These are phyloP conservation scores for Helobdella robusta DNA, from an alignment of 2,888 invertebrate genomes.

Conservation along the genomic window DNA sequence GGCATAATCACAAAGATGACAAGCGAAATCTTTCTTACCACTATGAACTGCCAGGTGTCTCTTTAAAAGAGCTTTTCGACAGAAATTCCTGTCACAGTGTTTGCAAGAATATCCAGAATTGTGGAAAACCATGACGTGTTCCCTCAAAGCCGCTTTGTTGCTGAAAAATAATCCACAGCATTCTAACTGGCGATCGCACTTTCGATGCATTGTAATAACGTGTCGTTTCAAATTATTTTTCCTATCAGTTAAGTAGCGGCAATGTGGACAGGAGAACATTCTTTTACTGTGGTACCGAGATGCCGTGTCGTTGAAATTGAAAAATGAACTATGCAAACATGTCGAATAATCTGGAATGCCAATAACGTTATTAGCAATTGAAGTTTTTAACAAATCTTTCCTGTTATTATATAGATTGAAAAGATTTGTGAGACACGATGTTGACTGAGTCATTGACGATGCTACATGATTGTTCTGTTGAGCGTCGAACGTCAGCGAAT, in stretches of 20 bases:
- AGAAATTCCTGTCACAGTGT: slow-evolving; percentile 48
- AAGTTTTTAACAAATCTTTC: too few relatives aligned
- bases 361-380: too few relatives aligned
- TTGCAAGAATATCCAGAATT: slow-evolving; percentile 48
- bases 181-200: slow-evolving; percentile 41
- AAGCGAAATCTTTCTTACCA: slow-evolving; percentile 49
- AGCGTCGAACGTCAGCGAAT: too few relatives aligned
- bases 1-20: slow-evolving; percentile 48
- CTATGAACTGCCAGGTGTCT: slow-evolving; percentile 51
- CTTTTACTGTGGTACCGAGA: slow-evolving; percentile 29
- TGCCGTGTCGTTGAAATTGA: slow-evolving; percentile 12
- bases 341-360: too few relatives aligned
- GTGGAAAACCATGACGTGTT: slow-evolving; percentile 48
- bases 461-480: too few relatives aligned
- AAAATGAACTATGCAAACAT: too few relatives aligned
- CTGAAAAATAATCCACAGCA: slow-evolving; percentile 47
- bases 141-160: slow-evolving; percentile 48
- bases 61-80: slow-evolving; percentile 49
- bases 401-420: too few relatives aligned
- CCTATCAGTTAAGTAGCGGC: slow-evolving; percentile 44
- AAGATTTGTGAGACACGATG: too few relatives aligned
- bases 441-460: too few relatives aligned
- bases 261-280: slow-evolving; percentile 42
- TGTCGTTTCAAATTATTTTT: slow-evolving; percentile 50
- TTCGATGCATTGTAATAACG: slow-evolving; percentile 49